Evolutionary conservation across 2,888 invertebrate genomes (phyloP).

Genomic region (Vandiemenella viatica): DNA sequence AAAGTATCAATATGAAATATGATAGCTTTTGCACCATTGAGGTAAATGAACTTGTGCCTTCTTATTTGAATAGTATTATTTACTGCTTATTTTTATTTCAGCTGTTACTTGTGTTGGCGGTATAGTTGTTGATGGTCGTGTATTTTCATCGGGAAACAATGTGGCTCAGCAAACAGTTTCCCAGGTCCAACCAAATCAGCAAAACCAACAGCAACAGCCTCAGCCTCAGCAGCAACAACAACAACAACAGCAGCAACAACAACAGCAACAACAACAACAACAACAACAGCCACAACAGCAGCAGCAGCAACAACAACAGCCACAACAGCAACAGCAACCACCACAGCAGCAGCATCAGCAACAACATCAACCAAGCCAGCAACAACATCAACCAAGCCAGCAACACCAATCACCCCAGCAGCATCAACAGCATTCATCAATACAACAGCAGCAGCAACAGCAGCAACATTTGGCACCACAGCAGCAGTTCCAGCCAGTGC

Average conservation of each 20-base stretch:
- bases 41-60: no score
- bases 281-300: no score
- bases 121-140: slow-evolving; percentile 69
- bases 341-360: slow-evolving; percentile 1
- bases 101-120: slow-evolving; percentile 64
- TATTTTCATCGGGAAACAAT: slow-evolving; percentile 33
- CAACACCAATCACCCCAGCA: slow-evolving; percentile 9
- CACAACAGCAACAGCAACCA: slow-evolving; percentile 3
- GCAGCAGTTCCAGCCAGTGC: slow-evolving; percentile 4
- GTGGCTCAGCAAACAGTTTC: slow-evolving; percentile 6
- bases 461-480: slow-evolving; percentile 15
- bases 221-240: slow-evolving; percentile 24
- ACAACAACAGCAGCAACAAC: slow-evolving; percentile 23
- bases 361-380: slow-evolving; percentile 21
- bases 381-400: slow-evolving; percentile 16
- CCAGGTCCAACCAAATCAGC: neutral
- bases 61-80: no score
- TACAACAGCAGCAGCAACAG: slow-evolving; percentile 15
- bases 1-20: no score
- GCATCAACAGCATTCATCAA: slow-evolving; percentile 17
- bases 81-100: slow-evolving; percentile 30
- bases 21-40: no score
- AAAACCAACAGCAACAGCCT: slow-evolving; percentile 15
- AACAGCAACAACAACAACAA: slow-evolving; percentile 22
- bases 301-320: slow-evolving; percentile 12